A percentile compares a stretch with the other conserved stretches of the same genome.
Conservation (phyloP, 2,888 invertebrate genomes). For the Nemotelus nigrinus region DNA sequence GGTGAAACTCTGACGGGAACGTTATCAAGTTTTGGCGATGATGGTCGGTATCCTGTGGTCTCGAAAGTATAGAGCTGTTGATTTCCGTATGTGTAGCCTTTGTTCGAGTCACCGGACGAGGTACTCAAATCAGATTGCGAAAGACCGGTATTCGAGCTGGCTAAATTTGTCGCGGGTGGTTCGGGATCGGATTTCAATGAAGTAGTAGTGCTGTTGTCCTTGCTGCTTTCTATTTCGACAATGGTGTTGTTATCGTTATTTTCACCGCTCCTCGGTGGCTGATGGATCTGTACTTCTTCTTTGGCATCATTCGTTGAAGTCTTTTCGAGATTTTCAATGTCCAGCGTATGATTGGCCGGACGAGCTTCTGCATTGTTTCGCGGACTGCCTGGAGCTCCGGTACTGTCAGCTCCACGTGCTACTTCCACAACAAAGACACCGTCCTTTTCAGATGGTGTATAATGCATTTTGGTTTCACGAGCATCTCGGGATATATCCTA, state of each 20-base stretch:
- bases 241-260: slow-evolving; percentile 52
- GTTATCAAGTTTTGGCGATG: slow-evolving; percentile 60
- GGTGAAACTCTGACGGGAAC: slow-evolving; percentile 51
- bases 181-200: slow-evolving; percentile 48
- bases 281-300: slow-evolving; percentile 65
- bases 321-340: slow-evolving; percentile 62
- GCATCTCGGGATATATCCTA: slow-evolving; percentile 78
- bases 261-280: slow-evolving; percentile 58
- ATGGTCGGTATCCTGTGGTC: slow-evolving; percentile 73
- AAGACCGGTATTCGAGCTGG: slow-evolving; percentile 77
- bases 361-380: slow-evolving; percentile 62
- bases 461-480: slow-evolving; percentile 79
- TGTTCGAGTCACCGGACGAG: slow-evolving; percentile 76
- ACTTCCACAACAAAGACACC: slow-evolving; percentile 81
- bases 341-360: slow-evolving; percentile 59
- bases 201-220: slow-evolving; percentile 56
- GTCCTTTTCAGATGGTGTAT: slow-evolving; percentile 75
- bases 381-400: slow-evolving; percentile 65
- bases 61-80: slow-evolving; percentile 81
- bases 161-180: slow-evolving; percentile 62
- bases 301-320: slow-evolving; percentile 37
- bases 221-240: slow-evolving; percentile 55
- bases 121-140: slow-evolving; percentile 84
- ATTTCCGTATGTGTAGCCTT: slow-evolving; percentile 81
- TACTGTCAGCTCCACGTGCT: slow-evolving; percentile 65